phyloP scores from a whole-genome alignment of 2,888 invertebrate genomes.

The Blastobasis lacticolella region DNA sequence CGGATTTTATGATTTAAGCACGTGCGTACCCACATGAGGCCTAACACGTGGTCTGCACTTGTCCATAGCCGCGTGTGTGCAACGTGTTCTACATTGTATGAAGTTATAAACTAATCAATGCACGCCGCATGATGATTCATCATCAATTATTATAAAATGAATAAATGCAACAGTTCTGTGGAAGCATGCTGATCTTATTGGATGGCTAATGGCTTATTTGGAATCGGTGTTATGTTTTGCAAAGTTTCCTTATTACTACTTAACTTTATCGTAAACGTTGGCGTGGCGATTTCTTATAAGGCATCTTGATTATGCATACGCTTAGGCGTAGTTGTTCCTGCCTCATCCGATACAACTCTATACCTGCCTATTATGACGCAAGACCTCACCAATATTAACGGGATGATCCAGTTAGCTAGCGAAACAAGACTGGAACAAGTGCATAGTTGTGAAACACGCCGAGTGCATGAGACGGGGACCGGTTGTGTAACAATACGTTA shows the following conservation, averaged over 20 bases:
- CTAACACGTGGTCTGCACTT: slow-evolving; percentile 16
- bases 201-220: neutral
- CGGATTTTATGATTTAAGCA: neutral
- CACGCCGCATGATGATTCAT: neutral
- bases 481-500: slow-evolving; percentile 56
- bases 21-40: slow-evolving; percentile 12
- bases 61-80: no score
- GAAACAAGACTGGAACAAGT: slow-evolving; percentile 23
- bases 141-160: neutral
- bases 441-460: slow-evolving; percentile 55
- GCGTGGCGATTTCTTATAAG: no score
- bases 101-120: slow-evolving; percentile 3
- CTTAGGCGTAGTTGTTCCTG: no score
- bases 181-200: neutral
- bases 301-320: no score
- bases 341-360: no score
- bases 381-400: slow-evolving; percentile 22
- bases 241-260: no score
- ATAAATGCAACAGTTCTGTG: neutral
- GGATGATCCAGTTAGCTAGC: slow-evolving; percentile 45
- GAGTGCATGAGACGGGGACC: slow-evolving; percentile 40
- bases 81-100: neutral
- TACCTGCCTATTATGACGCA: no score
- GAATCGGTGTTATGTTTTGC: neutral
- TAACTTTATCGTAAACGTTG: no score